A percentile compares a stretch with the other conserved stretches of the same genome.
phyloP scores from a whole-genome alignment of 2,888 invertebrate species.

The Imbricaverruca yamaguchii region DNA sequence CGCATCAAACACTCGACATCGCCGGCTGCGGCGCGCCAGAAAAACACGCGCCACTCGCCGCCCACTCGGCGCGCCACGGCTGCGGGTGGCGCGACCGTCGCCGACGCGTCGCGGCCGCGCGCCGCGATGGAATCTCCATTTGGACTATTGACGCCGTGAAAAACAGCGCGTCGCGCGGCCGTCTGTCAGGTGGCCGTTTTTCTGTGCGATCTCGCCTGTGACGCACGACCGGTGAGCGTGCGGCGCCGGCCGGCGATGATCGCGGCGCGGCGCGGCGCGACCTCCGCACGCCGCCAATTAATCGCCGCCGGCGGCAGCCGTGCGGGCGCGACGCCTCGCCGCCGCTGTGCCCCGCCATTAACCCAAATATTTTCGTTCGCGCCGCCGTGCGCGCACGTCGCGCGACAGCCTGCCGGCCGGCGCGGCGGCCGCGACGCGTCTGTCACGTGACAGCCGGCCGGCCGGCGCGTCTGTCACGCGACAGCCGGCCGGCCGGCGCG shows the following conservation, averaged over 20 bases:
- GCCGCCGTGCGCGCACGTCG: conserved; percentile 72
- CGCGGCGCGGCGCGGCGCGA: neutral
- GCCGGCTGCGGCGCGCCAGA: neutral
- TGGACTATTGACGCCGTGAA: neutral
- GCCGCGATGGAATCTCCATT: neutral
- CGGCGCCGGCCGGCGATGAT: neutral
- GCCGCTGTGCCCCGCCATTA: conserved; percentile 59
- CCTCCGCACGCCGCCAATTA: conserved; percentile 53
- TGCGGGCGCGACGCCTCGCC: too few relatives aligned
- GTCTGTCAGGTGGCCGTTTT: neutral
- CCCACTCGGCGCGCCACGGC: neutral
- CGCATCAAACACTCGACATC: conserved; percentile 1
- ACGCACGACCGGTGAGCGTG: neutral
- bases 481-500: conserved; percentile 71
- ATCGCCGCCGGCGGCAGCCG: conserved; percentile 55
- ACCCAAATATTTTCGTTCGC: conserved; percentile 69
- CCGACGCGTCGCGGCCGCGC: neutral
- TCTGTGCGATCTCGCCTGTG: neutral
- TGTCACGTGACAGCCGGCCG: too few relatives aligned
- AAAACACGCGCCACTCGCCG: neutral
- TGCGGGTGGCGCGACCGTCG: neutral
- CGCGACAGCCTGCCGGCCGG: conserved; percentile 77
- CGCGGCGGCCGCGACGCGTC: conserved; percentile 53
- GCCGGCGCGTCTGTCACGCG: conserved; percentile 76
- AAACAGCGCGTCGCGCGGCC: neutral